phyloP scores from a whole-genome alignment of 1,140 invertebrate genomes.

The Cyclargus thomasi region DNA sequence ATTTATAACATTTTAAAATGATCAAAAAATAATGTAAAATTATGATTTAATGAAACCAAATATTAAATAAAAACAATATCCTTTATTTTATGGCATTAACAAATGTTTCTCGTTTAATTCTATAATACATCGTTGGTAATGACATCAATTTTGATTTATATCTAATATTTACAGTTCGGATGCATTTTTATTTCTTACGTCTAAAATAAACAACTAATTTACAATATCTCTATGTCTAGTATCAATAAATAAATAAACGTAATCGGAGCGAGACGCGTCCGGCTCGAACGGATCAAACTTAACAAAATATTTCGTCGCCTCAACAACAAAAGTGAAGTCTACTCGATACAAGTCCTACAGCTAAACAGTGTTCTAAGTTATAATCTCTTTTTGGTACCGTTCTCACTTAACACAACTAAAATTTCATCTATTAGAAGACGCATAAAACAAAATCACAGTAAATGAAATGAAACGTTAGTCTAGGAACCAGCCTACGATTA shows the following conservation, averaged over 20 bases:
- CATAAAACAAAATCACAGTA: slow-evolving; percentile 69
- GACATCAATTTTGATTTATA: slow-evolving; percentile 62
- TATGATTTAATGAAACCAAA: slow-evolving; percentile 46
- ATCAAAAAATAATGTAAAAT: not conserved
- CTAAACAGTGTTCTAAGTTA: slow-evolving; percentile 55
- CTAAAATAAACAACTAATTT: slow-evolving; percentile 51
- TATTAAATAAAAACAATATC: slow-evolving; percentile 73
- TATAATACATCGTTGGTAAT: slow-evolving; percentile 72
- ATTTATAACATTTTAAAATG: too few relatives aligned
- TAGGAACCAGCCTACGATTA: slow-evolving; percentile 40
- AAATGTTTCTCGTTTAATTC: slow-evolving; percentile 51
- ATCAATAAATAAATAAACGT: slow-evolving; percentile 65
- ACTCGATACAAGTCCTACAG: slow-evolving; percentile 33
- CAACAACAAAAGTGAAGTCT: slow-evolving; percentile 15
- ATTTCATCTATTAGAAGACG: slow-evolving; percentile 49
- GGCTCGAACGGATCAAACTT: slow-evolving; percentile 47
- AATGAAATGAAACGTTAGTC: slow-evolving; percentile 43
- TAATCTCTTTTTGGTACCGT: slow-evolving; percentile 72
- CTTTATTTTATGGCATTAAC: slow-evolving; percentile 72
- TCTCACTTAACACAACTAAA: slow-evolving; percentile 67
- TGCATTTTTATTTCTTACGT: slow-evolving; percentile 51
- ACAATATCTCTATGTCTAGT: slow-evolving; percentile 45
- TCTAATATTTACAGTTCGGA: slow-evolving; percentile 62
- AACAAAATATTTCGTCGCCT: slow-evolving; percentile 43
- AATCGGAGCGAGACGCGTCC: slow-evolving; percentile 29